phyloP scores from a whole-genome alignment of 1,140 invertebrate species.

The Drosophila setifemur region DNA sequence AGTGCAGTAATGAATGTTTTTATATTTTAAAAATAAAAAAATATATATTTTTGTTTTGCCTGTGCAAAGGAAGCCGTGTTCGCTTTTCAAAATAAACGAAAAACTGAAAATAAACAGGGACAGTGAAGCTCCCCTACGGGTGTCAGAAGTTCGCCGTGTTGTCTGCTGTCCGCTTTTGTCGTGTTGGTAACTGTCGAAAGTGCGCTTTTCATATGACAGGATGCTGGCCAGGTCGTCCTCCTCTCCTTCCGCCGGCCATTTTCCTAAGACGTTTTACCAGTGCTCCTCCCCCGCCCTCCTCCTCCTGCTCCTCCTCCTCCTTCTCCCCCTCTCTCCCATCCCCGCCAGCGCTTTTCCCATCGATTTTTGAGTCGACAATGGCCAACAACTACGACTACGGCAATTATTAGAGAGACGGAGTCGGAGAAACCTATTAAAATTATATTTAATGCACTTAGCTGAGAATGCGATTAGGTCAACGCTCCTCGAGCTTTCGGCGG shows the following conservation, averaged over 20 bases:
- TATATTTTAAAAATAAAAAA: too few species aligned
- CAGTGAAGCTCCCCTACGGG: not conserved
- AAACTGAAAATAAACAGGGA: not conserved
- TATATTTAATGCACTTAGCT: slow-evolving; percentile 41
- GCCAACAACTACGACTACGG: not conserved
- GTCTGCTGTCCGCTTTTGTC: slow-evolving; percentile 10
- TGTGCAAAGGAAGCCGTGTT: too few species aligned
- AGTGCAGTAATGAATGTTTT: too few species aligned
- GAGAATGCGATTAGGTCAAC: slow-evolving; percentile 22
- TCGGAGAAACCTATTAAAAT: slow-evolving; percentile 36
- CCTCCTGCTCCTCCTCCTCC: not conserved
- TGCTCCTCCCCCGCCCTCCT: not conserved
- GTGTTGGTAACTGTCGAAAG: slow-evolving; percentile 29
- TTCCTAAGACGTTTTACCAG: not conserved
- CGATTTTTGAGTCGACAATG: slow-evolving; percentile 28
- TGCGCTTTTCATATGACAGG: slow-evolving; percentile 18
- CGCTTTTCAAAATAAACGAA: not conserved
- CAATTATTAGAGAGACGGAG: slow-evolving; percentile 11
- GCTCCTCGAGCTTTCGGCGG: not conserved
- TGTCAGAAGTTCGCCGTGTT: too few species aligned
- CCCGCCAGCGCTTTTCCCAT: too few species aligned
- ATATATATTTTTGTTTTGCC: too few species aligned
- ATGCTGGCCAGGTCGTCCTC: slow-evolving; percentile 12
- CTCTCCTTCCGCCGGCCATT: not conserved
- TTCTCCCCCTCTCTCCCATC: too few species aligned